phyloP scores from a whole-genome alignment of 2,113 vertebrate genomes.

The Mungos mungo region DNA sequence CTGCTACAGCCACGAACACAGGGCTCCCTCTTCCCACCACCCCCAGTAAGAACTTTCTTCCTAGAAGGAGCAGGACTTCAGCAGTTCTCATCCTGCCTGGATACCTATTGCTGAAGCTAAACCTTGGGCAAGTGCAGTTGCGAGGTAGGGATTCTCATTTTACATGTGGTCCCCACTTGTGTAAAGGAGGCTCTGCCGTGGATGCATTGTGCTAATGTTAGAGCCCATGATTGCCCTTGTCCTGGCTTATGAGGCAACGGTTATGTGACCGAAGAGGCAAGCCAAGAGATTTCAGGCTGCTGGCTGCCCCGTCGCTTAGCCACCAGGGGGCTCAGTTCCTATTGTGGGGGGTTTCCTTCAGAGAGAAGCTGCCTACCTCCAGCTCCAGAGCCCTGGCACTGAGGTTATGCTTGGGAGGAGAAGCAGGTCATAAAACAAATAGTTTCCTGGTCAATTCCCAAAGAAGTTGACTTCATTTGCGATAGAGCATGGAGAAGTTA shows the following conservation, averaged over 20 bases:
- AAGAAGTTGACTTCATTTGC: neutral
- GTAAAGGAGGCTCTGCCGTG: neutral
- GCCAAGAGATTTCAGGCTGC: neutral
- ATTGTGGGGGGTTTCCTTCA: neutral
- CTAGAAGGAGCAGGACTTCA: neutral
- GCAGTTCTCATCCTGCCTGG: neutral
- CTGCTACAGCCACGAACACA: neutral
- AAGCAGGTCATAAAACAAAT: neutral
- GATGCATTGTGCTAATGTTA: neutral
- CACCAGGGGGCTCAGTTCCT: neutral
- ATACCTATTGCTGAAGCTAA: neutral
- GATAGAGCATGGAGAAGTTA: neutral
- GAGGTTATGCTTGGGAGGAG: neutral
- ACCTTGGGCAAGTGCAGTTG: neutral
- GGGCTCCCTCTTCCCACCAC: neutral
- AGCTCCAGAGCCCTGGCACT: neutral
- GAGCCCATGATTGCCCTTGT: neutral
- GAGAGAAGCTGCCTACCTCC: neutral
- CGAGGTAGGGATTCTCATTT: neutral
- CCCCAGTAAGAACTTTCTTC: neutral
- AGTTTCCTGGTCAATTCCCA: neutral
- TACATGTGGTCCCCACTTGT: neutral
- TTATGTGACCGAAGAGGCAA: neutral
- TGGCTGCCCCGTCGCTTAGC: neutral
- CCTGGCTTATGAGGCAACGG: neutral